phyloP scores from a whole-genome alignment of 2,797 vertebrate species.

The Salarias fasciatus region DNA sequence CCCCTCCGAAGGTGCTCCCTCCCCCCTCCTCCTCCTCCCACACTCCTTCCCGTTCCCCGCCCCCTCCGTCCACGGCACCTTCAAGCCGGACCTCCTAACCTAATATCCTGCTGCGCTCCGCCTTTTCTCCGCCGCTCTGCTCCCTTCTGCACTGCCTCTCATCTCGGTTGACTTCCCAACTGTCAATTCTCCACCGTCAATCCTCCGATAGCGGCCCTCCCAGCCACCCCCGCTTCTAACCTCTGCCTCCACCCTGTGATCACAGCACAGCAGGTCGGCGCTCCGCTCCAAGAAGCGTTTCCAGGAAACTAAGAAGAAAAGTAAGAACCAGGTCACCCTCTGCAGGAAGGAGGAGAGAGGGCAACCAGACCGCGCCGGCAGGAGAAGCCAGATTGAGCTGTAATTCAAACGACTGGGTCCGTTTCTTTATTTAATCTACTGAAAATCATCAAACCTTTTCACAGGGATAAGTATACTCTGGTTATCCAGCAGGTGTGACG shows the following conservation, averaged over 20 bases:
- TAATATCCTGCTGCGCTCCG: conserved; percentile 53
- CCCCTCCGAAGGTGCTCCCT: too few species aligned
- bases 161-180: conserved; percentile 30
- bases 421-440: too few species aligned
- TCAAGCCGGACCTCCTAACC: conserved; percentile 36
- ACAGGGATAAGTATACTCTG: too few species aligned
- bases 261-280: conserved; percentile 34
- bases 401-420: too few species aligned
- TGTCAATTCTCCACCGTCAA: conserved; percentile 8
- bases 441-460: too few species aligned
- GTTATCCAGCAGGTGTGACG: too few species aligned
- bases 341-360: conserved; percentile 11
- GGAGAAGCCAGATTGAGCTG: conserved; percentile 1
- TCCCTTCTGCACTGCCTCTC: conserved; percentile 21
- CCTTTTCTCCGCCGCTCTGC: conserved; percentile 14
- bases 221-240: neutral
- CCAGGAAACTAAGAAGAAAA: conserved; percentile 34
- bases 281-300: conserved; percentile 40
- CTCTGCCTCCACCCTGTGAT: conserved; percentile 31
- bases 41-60: conserved; percentile 13
- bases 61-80: conserved; percentile 22
- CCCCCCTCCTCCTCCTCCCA: conserved; percentile 38
- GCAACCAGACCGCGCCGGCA: conserved; percentile 14
- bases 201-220: neutral
- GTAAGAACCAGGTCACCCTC: conserved; percentile 2